These are phyloP conservation scores for Silurus glanis DNA, from an alignment of 2,113 vertebrate genomes.

Conservation along the genomic window DNA sequence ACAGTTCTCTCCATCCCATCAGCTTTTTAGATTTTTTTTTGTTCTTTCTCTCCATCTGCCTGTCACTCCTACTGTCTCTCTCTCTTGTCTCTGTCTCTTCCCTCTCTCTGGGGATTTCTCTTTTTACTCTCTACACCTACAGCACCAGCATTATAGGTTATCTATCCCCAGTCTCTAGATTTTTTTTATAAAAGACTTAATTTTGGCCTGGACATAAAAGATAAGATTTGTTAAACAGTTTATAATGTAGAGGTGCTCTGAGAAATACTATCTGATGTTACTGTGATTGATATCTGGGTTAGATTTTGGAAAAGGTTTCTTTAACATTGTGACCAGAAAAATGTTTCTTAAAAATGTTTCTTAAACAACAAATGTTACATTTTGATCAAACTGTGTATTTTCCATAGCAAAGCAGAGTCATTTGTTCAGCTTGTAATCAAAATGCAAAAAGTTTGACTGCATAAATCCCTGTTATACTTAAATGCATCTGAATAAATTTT, in stretches of 20 bases:
- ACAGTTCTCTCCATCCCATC: conserved; percentile 52
- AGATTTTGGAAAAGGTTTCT: not conserved
- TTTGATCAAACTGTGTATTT: not conserved
- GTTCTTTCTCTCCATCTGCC: conserved; percentile 5
- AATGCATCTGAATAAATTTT: too few species aligned
- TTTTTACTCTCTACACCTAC: conserved; percentile 27
- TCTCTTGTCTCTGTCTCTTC: conserved; percentile 17
- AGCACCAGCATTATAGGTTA: not conserved
- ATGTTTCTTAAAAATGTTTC: not conserved
- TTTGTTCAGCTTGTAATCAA: too few species aligned
- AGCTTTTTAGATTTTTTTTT: conserved; percentile 21
- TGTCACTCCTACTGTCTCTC: conserved; percentile 8
- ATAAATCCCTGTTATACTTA: too few species aligned
- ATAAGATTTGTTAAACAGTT: too few species aligned
- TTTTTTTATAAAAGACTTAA: not conserved
- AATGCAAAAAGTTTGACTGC: too few species aligned
- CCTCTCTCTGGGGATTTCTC: conserved; percentile 4
- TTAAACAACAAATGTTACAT: not conserved
- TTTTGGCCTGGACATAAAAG: not conserved
- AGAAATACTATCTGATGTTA: not conserved
- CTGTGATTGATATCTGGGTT: not conserved
- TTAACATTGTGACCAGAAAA: not conserved
- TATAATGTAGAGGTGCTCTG: not conserved
- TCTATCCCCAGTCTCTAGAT: not conserved
- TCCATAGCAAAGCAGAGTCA: not conserved